Base-by-base conservation (phyloP, 2,888 invertebrate genomes). In the Drosophila sordidula region DNA sequence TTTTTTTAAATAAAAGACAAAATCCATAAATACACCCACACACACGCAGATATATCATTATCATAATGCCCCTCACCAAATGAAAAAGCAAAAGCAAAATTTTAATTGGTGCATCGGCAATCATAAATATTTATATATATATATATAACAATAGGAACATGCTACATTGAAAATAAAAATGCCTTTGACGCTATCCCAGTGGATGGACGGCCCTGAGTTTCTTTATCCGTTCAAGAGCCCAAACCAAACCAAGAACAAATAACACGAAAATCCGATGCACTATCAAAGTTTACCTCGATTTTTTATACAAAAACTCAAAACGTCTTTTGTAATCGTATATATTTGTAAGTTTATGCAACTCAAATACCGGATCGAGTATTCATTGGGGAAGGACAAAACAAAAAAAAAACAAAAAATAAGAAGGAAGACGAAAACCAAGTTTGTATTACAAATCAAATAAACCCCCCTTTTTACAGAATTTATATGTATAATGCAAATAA, bases 201-300 rank as follows among this genome's bases (percentile, higher is more conserved):
- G 34, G 12, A 29, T 34, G 32, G 51, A 54, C 58, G 52, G 52
- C 59, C 52, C 64, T 70, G 58, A 84, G 81, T 79, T 84, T 81
- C 78, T 66, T 34, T 64, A 64, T 47, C 39, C 67, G 11, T 38
- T 44, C 46, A 39, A 14, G 22, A 22, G 3, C 22, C 47, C 50
- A 55, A 34, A 51, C 26, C 26, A 16, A 49, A 18, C n/a, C 11
- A 38, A 42, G 9, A 59, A 38, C 18, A 59, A 57, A 22, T 34
- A 58, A 63, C 55, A 78, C 49, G 57, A 50, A 69, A 68, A 77
- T 67, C 83, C 89, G 89, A 87, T 83, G 83, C 83, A 89, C 89
- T 87, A 89, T 85, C 89, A 84, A 74, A 87, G 64, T 85, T 87
- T 89, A 85, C 84, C 84, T 85, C 84, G 88, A 85, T 89, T 85